Base-by-base conservation (phyloP, 2,113 vertebrate genomes). In the Stigmatopora argus region DNA sequence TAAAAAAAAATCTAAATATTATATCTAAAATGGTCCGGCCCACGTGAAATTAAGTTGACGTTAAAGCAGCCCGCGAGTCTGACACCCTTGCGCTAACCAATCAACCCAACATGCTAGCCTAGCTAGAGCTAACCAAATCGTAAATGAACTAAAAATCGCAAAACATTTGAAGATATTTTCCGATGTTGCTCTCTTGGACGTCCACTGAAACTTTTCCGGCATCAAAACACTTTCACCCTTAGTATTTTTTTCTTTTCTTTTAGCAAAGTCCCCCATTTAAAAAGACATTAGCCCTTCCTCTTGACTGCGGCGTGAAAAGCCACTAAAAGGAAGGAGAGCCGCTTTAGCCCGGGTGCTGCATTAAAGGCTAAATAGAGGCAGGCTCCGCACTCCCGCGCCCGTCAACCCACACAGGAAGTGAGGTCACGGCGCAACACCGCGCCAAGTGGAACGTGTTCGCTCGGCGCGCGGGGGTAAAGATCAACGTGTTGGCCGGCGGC, bases 371-470 rank as follows among this genome's bases (percentile, higher is more conserved):
- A 84, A 78, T 75, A 70, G 57, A 85, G 81, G 71, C 86, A 84
- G 83, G 70, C 75, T 67, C 68, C 65, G 71, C 70, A 68, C 83
- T 77, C 70, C 73, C 85, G 84, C 78, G 81, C 86, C 85, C 65
- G 71, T 82, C 83, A 84, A 82, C 82, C 87, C 86, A 89, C 85
- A 86, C 85, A 89, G 88, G 88, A 90, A 87, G 85, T 87, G 83
- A 88, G 83, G 87, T 86, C 81, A 89, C 78, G 69, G 78, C 74
- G 55, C 74, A 73, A 78, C 74, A 75, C 83, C 65, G 75, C 70
- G 23, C 72, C 45, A 75, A 76, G 69, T 75, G 71, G 82, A 85
- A 69, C 74, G 68, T 72, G 72, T 72, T 88, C 73, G 75, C 72
- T 88, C 65, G 74, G 74, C 18, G 67, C 81, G 65, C 81, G 70